phyloP scores from a whole-genome alignment of 1,140 invertebrate genomes.

The Chironomus tepperi region DNA sequence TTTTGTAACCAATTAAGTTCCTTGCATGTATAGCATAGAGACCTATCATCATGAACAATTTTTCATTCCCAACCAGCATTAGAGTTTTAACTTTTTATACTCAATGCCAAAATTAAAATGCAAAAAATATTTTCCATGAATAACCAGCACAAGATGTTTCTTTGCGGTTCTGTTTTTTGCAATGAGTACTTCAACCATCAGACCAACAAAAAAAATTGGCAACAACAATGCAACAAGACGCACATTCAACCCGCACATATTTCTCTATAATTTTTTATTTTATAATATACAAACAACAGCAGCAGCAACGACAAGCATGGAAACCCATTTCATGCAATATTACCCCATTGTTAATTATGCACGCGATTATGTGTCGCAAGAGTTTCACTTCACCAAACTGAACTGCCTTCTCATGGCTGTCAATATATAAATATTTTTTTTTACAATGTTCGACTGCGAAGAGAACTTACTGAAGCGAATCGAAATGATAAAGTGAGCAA shows the following conservation, averaged over 20 bases:
- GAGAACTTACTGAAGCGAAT: background rate
- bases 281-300: background rate
- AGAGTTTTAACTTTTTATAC: background rate
- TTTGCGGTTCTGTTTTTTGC: background rate
- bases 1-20: too few species aligned
- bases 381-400: slow-evolving; percentile 12
- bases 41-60: too few species aligned
- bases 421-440: background rate
- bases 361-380: slow-evolving; percentile 11
- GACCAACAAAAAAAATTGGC: background rate
- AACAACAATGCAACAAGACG: background rate
- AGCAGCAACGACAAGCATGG: slow-evolving; percentile 5
- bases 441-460: background rate
- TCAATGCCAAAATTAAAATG: background rate
- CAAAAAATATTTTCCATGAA: slow-evolving; percentile 14
- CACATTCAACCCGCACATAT: background rate
- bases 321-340: slow-evolving; percentile 8
- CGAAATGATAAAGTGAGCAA: background rate
- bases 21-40: too few species aligned
- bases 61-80: too few species aligned
- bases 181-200: background rate
- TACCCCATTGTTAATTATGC: slow-evolving; percentile 12
- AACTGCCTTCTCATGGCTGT: slow-evolving; percentile 1
- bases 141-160: slow-evolving; percentile 3
- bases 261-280: background rate